Conservation (phyloP, 1,140 invertebrate species). For the Drosophila kurseongensis region DNA sequence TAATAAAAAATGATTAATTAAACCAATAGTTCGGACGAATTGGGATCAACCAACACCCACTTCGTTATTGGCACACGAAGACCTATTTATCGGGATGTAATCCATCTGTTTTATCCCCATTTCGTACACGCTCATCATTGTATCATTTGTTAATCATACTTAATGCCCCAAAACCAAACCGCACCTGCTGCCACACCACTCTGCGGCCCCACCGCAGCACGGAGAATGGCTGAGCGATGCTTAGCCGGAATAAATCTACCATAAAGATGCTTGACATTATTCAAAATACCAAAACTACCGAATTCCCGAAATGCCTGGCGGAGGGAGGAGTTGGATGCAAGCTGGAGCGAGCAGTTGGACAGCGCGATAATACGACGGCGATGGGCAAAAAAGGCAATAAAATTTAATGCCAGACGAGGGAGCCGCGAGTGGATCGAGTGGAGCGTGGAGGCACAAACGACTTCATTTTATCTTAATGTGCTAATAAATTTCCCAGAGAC, state of each 20-base stretch:
- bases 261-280: conserved; percentile 73
- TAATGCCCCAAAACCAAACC: conserved; percentile 29
- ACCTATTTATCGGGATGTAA: conserved; percentile 11
- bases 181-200: conserved; percentile 51
- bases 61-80: not conserved
- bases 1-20: not conserved
- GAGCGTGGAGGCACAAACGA: conserved; percentile 70
- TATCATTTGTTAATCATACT: conserved; percentile 40
- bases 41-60: conserved; percentile 2
- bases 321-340: conserved; percentile 27
- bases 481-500: conserved; percentile 78
- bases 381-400: conserved; percentile 77
- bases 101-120: conserved; percentile 20
- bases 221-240: conserved; percentile 15
- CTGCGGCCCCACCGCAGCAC: conserved; percentile 15
- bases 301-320: conserved; percentile 62
- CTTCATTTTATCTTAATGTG: conserved; percentile 83
- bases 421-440: conserved; percentile 34
- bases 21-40: not conserved
- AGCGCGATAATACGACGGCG: conserved; percentile 28
- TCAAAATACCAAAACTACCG: conserved; percentile 71
- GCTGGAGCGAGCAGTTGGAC: conserved; percentile 26
- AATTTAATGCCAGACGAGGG: conserved; percentile 69
- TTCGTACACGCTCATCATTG: conserved; percentile 12
- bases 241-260: conserved; percentile 65